phyloP scores from a whole-genome alignment of 2,888 invertebrate species.

The Tortrix viridana region DNA sequence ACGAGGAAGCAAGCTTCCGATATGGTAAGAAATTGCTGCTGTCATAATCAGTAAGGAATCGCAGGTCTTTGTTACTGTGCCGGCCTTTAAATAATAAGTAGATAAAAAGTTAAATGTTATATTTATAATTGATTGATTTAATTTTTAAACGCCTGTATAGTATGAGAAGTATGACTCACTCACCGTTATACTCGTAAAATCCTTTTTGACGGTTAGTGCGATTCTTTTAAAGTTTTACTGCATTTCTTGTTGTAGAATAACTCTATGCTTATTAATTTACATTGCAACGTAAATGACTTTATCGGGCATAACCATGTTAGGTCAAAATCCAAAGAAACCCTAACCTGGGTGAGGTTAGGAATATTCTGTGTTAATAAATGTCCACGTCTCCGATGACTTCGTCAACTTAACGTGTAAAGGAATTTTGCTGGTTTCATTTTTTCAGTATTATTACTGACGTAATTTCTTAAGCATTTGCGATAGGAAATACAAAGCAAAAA shows the following conservation, averaged over 20 bases:
- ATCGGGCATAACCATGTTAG: constrained; percentile 20
- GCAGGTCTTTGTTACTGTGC: no score
- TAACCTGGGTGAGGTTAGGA: constrained; percentile 14
- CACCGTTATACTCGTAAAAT: no score
- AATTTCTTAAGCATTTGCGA: neutral
- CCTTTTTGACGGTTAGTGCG: neutral
- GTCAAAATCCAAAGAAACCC: constrained; percentile 20
- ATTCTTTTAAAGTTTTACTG: constrained; percentile 3
- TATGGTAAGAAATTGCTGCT: no score
- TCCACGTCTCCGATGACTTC: constrained; percentile 16
- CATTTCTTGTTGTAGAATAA: constrained; percentile 15
- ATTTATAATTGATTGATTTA: no score
- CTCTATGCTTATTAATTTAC: constrained; percentile 15
- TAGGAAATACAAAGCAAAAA: no score
- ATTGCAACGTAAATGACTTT: constrained; percentile 22
- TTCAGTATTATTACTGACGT: neutral
- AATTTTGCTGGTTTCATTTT: neutral
- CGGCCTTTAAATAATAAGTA: no score
- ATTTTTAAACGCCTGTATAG: no score
- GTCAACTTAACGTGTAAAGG: neutral
- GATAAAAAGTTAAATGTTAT: no score
- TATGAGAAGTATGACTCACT: no score
- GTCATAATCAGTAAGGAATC: no score
- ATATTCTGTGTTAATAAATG: constrained; percentile 12
- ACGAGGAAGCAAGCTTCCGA: no score